Evolutionary conservation across 1,140 invertebrate species (phyloP), one percentile per base, ranked within the genome.

Genomic region (Danaus plexippus): DNA sequence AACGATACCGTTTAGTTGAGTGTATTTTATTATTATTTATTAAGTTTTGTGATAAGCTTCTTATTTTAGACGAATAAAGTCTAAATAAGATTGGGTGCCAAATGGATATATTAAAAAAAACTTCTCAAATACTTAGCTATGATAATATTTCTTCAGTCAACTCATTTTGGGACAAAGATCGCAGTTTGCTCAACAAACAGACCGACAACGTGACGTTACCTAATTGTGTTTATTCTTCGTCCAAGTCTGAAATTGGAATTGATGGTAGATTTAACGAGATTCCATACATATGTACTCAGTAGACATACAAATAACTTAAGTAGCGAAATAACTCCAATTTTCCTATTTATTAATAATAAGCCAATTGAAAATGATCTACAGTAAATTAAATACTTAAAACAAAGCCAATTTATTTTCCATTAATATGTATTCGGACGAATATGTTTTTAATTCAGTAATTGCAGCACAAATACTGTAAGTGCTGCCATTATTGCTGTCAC

Each of bases 391-490:
- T 51, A 46, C 55, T 61, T 61, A 54, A 68, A 68, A 73, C 64
- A 70, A 63, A 65, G 52, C 71, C 73, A 83, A 83, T 83, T 76
- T 70, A 77, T 74, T 69, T 69, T 54, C 63, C 75, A 81, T 82
- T 63, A 75, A 59, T 50, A 67, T 66, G 64, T 79, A 61, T 77
- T 81, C 71, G 50, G 52, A 70, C 61, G 73, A 85, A 85, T 81
- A 73, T 69, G 71, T 77, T 85, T 82, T 85, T 83, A 78, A 83
- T 83, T 74, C 65, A 71, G 77, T 85, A 83, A 85, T 85, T 81
- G 71, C 72, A 66, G 44, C 48, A 67, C 60, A 55, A 67, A 71
- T 71, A 71, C 51, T 50, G 51, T 76, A 73, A 81, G 73, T 67
- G 68, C 63, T 46, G 59, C 75, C 62, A 76, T 76, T 77, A 71